Conservation (phyloP, 2,113 vertebrate species). For the Carassius gibelio region DNA sequence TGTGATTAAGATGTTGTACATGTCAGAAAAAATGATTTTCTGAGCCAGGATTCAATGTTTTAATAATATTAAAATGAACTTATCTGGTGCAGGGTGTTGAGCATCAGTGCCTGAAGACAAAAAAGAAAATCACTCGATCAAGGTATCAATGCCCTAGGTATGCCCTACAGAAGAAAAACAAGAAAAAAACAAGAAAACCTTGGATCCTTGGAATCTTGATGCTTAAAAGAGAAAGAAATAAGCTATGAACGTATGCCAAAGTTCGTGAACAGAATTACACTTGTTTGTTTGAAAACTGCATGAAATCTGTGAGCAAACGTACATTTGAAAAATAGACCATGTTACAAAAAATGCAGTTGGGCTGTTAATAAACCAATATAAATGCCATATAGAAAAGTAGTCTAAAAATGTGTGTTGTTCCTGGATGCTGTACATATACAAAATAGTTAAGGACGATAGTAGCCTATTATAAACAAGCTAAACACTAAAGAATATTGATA, state of each 20-base stretch:
- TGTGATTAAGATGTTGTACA: slow-evolving; percentile 50
- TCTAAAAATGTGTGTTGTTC: slow-evolving; percentile 18
- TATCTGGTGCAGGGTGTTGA: slow-evolving; percentile 36
- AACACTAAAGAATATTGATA: background rate
- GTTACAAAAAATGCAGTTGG: slow-evolving; percentile 2
- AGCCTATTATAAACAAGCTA: background rate
- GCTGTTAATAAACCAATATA: slow-evolving; percentile 23
- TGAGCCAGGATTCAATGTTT: slow-evolving; percentile 51
- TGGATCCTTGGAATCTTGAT: background rate
- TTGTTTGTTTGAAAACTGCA: slow-evolving; percentile 34
- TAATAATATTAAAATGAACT: slow-evolving; percentile 50
- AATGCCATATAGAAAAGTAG: slow-evolving; percentile 12
- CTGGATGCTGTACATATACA: background rate
- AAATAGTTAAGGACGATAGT: no score
- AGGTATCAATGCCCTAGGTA: background rate
- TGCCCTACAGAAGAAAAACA: background rate
- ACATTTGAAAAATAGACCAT: background rate
- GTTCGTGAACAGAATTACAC: slow-evolving; percentile 17
- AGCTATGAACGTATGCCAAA: slow-evolving; percentile 32
- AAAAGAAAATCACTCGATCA: background rate
- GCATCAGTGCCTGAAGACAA: slow-evolving; percentile 23
- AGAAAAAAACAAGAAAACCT: background rate
- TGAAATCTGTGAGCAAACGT: background rate
- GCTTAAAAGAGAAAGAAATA: slow-evolving; percentile 20
- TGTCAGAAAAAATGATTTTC: slow-evolving; percentile 42